Conservation (phyloP, 1,140 invertebrate genomes). For the Elymnias hypermnestra region DNA sequence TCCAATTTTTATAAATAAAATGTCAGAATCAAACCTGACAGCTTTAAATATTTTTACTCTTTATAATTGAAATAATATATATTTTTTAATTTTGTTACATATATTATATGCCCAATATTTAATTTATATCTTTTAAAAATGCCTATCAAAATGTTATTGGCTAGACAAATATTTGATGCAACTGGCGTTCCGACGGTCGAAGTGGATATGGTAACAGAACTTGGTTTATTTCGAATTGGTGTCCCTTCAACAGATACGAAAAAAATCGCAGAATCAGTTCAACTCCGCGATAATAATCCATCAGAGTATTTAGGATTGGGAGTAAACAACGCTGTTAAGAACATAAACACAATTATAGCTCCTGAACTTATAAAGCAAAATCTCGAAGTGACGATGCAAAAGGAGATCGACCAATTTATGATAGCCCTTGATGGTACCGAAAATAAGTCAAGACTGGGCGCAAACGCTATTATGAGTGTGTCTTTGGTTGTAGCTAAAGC, state of each 20-base stretch:
- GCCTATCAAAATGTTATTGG: slow-evolving; percentile 89
- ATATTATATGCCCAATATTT: too few relatives aligned
- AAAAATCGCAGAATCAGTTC: slow-evolving; percentile 94
- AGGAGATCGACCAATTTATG: slow-evolving; percentile 87
- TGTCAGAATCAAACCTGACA: not conserved
- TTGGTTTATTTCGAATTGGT: slow-evolving; percentile 93
- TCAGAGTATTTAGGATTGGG: slow-evolving; percentile 93
- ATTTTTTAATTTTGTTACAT: too few relatives aligned
- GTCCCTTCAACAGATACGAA: slow-evolving; percentile 97
- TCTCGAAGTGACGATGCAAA: slow-evolving; percentile 93
- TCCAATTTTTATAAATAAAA: slow-evolving; percentile 1
- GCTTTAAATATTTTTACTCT: too few relatives aligned
- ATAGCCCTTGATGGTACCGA: slow-evolving; percentile 95
- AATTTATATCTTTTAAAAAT: slow-evolving; percentile 63
- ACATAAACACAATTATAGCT: slow-evolving; percentile 92
- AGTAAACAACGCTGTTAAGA: slow-evolving; percentile 92
- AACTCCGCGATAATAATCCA: slow-evolving; percentile 93
- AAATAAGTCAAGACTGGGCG: slow-evolving; percentile 95
- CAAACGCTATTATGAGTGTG: slow-evolving; percentile 97
- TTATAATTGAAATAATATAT: too few relatives aligned
- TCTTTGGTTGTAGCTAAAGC: slow-evolving; percentile 96
- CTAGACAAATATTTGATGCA: slow-evolving; percentile 97
- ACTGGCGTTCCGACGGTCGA: slow-evolving; percentile 98
- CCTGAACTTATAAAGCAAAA: slow-evolving; percentile 89
- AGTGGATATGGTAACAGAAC: slow-evolving; percentile 89